Evolutionary conservation across 2,113 vertebrate genomes (phyloP).

Genomic region (Anas platyrhynchos): DNA sequence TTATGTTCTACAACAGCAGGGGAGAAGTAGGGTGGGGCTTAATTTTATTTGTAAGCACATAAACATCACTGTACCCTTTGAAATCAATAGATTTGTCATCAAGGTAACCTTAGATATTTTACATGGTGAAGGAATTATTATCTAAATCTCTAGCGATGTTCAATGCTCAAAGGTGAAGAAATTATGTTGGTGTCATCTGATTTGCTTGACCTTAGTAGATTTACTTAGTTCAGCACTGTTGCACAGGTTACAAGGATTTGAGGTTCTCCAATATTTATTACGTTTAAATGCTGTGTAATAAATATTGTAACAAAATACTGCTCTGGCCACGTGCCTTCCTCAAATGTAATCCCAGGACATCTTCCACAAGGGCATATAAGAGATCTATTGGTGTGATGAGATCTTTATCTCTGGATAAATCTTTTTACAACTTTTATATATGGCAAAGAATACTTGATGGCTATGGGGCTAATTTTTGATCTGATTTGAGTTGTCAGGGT

Average conservation of each 20-base stretch:
- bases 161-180: neutral
- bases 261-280: neutral
- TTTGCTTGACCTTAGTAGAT: neutral
- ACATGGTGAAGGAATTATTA: neutral
- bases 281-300: neutral
- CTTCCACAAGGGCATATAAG: neutral
- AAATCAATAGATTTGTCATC: neutral
- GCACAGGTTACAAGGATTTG: neutral
- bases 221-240: neutral
- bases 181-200: neutral
- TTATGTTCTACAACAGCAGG: neutral
- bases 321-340: neutral
- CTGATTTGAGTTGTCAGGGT: neutral
- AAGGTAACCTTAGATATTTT: neutral
- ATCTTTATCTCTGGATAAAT: neutral
- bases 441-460: neutral
- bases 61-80: neutral
- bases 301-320: neutral
- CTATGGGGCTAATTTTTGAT: neutral
- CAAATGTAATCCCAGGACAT: neutral
- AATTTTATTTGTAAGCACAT: neutral
- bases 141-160: neutral
- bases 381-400: neutral
- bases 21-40: neutral
- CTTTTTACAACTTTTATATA: neutral